Evolutionary conservation across 2,113 vertebrate genomes (phyloP).

Genomic region (Paramisgurnus dabryanus): DNA sequence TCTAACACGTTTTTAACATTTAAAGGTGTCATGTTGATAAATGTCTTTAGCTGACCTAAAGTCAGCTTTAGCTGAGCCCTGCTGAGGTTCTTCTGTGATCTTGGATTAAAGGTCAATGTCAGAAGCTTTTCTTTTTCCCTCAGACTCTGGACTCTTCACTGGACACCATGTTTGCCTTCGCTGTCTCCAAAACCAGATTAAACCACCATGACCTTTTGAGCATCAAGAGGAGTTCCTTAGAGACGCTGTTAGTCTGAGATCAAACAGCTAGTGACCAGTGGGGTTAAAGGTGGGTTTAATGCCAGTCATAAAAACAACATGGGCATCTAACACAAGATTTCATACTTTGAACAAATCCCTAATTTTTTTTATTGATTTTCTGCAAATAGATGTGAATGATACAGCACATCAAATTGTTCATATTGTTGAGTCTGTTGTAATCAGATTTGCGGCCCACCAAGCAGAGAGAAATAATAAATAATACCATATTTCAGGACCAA

Average conservation of each 20-base stretch:
- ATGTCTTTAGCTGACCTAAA: background rate
- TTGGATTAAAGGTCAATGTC: conserved; percentile 20
- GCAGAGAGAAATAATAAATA: no score
- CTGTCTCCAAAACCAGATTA: conserved; percentile 29
- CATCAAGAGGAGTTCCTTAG: background rate
- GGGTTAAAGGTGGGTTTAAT: background rate
- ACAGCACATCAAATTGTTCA: no score
- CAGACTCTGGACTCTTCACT: conserved; percentile 8
- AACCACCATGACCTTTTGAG: conserved; percentile 26
- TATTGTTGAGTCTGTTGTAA: no score
- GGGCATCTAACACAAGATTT: no score
- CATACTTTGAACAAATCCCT: no score
- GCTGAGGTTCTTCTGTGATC: conserved; percentile 7
- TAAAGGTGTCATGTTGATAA: background rate
- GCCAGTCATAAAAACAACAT: no score
- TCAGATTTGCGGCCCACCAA: no score
- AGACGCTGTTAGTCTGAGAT: conserved; percentile 26
- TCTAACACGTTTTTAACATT: background rate
- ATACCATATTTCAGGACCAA: background rate
- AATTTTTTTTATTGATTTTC: no score
- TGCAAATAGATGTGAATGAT: no score
- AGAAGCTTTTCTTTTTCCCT: conserved; percentile 20
- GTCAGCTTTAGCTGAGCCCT: background rate
- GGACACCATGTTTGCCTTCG: conserved; percentile 22
- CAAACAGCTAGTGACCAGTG: background rate